Base-by-base conservation (phyloP, 1,140 invertebrate genomes). In the Leptonema lineaticorne region DNA sequence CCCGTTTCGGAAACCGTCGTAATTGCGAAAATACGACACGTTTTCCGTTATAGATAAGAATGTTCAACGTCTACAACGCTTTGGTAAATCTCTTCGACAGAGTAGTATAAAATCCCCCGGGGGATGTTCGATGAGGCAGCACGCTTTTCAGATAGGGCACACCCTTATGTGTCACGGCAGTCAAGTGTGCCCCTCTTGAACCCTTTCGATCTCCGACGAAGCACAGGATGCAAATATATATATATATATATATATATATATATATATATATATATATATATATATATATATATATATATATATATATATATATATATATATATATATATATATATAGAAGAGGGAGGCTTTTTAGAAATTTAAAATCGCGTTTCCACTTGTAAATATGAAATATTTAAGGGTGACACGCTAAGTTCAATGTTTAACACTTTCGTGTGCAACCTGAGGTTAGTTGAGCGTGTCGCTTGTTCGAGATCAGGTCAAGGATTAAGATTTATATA, bases 121-220 rank as follows among this genome's bases (percentile, higher is more conserved):
- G 62, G 62, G 62, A n/a, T 28, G 45, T 48, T 16, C n/a, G 62
- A 64, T 64, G 62, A 64, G n/a, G 22, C 62, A 64, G 50, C 62
- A 64, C 62, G 45, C 41, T 64, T 48, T 27, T 9, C 41, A 64
- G 62, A 64, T 64, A 64, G 41, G 62, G 62, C 62, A 64, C 62
- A 50, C 41, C 22, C 62, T 29, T 24, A n/a, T 24, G 5, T 3
- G 6, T 30, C 62, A 6, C 24, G 26, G 26, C 41, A 64, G 62
- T 64, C 45, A 46, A 64, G 62, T 64, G n/a, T n/a, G 45, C 5
- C n/a, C 27, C 7, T 20, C 14, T 18, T 24, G 2, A 53, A 26
- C 50, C 50, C 22, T 22, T 7, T 14, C 9, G 37, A 14, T 41
- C 16, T 41, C 11, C 37, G 9, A 41, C 37, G 9, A 41, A 11